Conservation (phyloP, 2,888 invertebrate species). For the Drosophila antonietae region DNA sequence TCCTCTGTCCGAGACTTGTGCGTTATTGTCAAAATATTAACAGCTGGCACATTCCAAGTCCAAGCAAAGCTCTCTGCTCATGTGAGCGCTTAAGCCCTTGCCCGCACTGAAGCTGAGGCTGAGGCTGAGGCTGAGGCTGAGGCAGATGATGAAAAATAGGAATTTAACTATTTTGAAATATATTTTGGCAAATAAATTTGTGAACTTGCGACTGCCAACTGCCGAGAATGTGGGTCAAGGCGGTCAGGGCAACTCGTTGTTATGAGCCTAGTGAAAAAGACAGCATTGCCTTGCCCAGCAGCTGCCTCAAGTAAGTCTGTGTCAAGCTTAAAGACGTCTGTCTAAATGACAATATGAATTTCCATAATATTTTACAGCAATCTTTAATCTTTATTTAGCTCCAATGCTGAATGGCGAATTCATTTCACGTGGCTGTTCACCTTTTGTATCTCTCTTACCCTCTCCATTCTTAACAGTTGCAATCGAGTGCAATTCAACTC, state of each 20-base stretch:
- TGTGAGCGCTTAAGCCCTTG: conserved; percentile 68
- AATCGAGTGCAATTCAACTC: conserved; percentile 41
- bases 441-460: neutral
- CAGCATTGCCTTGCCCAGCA: conserved; percentile 9
- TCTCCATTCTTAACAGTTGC: neutral
- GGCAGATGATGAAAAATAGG: conserved; percentile 72
- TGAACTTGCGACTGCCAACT: conserved; percentile 21
- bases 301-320: conserved; percentile 36
- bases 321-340: neutral
- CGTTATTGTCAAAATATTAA: conserved; percentile 80
- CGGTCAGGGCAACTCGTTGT: conserved; percentile 35
- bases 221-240: conserved; percentile 56
- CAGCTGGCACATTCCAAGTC: conserved; percentile 73
- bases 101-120: neutral
- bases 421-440: conserved; percentile 6
- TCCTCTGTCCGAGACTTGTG: conserved; percentile 68
- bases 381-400: neutral
- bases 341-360: neutral
- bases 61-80: conserved; percentile 27
- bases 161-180: conserved; percentile 75
- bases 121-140: conserved; percentile 2
- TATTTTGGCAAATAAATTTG: conserved; percentile 60
- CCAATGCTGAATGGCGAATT: conserved; percentile 6
- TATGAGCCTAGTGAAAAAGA: conserved; percentile 1
- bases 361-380: neutral